phyloP scores from a whole-genome alignment of 30 jellyfish, hydroid and myxozoan genomes.

The Rhopilema esculentum region DNA sequence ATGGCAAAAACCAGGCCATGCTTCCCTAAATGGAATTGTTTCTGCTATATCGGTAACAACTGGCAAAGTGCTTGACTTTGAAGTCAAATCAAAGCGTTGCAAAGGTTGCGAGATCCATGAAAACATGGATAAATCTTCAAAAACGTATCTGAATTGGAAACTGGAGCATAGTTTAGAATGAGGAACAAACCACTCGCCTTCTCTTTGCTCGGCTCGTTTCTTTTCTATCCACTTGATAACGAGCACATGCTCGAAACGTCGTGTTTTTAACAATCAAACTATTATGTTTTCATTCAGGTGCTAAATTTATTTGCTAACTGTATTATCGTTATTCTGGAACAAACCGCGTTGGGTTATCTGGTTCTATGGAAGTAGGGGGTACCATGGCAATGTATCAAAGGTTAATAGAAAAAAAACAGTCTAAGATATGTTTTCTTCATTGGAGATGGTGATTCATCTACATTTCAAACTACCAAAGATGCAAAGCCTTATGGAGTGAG shows the following conservation, averaged over 20 bases:
- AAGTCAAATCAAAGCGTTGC: slow-evolving; percentile 8
- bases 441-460: slow-evolving; percentile 4
- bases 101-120: slow-evolving; percentile 6
- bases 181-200: not conserved
- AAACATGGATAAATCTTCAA: not conserved
- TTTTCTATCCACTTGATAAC: too few relatives aligned
- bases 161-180: not conserved
- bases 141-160: too few relatives aligned
- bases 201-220: too few relatives aligned
- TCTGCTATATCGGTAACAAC: slow-evolving; percentile 12
- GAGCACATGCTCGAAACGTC: too few relatives aligned
- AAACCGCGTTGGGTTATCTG: not conserved
- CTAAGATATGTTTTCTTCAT: slow-evolving; percentile 5
- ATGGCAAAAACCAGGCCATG: slow-evolving; percentile 1
- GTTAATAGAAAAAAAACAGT: not conserved
- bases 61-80: slow-evolving; percentile 10
- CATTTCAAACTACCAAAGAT: not conserved
- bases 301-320: too few relatives aligned
- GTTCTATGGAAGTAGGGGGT: not conserved
- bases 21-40: slow-evolving; percentile 8
- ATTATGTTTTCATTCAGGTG: too few relatives aligned
- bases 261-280: too few relatives aligned
- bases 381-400: not conserved
- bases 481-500: slow-evolving; percentile 1
- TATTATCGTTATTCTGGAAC: too few relatives aligned